Base-by-base conservation (phyloP, 2,797 vertebrate genomes). In the Distichodus sexfasciatus region DNA sequence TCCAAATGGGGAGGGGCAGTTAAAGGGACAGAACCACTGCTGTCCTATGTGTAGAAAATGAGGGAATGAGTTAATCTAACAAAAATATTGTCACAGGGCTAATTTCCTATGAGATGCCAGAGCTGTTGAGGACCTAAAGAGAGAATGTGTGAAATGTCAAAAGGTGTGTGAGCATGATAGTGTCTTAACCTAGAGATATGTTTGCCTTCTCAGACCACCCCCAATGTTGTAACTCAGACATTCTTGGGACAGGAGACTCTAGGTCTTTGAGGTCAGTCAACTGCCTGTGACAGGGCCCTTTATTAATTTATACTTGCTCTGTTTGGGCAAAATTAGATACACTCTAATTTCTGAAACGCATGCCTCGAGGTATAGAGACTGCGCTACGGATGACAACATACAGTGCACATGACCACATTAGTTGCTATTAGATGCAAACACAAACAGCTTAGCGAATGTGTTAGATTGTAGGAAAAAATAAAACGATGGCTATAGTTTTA, bases 1-100 rank as follows among this genome's bases (percentile, higher is more conserved):
- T 50, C 11, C 82, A 79, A 84, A 86, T 78, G 86, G 47, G 40
- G 63, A 6, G 28, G 38, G 29, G 41, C 14, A 50, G 35, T 33
- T 21, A 33, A 66, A 48, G 33, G 53, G 83, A 90, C 88, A 92
- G 91, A 81, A 85, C 76, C 84, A 81, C 87, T 87, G 85, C 89
- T 90, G 88, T 85, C 86, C 87, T 87, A 76, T 81, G 87, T 84
- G 83, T 87, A 84, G 82, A 89, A 86, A 90, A 83, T 82, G 77
- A 78, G 84, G 86, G 86, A 89, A 86, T 86, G 85, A 76, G 85
- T 83, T 90, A 93, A 94, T 94, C 91, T 92, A 92, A 90, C 74
- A 82, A 92, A 94, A 96, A 94, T 94, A 94, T 94, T 94, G 89
- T 92, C 81, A 38, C 87, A 90, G 85, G 87, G 78, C 90, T 93